A percentile compares a stretch with the other conserved stretches of the same genome.
Conservation (phyloP, 2,888 invertebrate species). For the Andrena praecox region DNA sequence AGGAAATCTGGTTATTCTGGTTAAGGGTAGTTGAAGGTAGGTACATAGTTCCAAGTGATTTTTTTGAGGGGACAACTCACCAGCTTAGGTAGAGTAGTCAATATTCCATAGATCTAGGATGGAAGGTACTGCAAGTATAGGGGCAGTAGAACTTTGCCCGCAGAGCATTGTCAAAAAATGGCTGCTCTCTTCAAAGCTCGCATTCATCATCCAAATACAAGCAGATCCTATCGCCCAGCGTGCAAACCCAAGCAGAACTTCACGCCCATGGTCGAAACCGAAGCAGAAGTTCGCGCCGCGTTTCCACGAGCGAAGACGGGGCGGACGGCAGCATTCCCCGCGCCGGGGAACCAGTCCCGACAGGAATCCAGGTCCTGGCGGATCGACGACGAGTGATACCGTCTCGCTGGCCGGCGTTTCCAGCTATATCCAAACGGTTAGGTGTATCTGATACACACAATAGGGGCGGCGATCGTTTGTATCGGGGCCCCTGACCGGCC, state of each 20-base stretch:
- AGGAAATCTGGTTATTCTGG: no score
- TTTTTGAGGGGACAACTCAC: no score
- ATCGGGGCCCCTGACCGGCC: conserved; percentile 66
- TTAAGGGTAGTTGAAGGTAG: no score
- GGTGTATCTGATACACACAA: conserved; percentile 72
- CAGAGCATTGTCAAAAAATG: no score
- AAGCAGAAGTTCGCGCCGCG: conserved; percentile 10
- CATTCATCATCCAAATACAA: no score
- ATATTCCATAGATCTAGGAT: no score
- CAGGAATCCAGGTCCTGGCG: conserved; percentile 68
- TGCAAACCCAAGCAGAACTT: background rate
- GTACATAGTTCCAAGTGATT: no score
- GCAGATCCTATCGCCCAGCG: no score
- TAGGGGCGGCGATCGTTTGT: conserved; percentile 80
- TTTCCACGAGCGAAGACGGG: conserved; percentile 20
- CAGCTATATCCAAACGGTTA: conserved; percentile 66
- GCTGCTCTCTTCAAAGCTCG: no score
- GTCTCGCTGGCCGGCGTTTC: conserved; percentile 62
- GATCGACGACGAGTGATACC: conserved; percentile 61
- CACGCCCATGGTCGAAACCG: background rate
- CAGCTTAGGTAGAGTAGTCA: no score
- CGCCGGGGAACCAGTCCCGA: conserved; percentile 64
- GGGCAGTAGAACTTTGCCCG: no score
- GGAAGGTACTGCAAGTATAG: no score
- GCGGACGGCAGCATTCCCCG: conserved; percentile 48